phyloP scores from a whole-genome alignment of 2,797 vertebrate genomes.

The Balearica regulorum region DNA sequence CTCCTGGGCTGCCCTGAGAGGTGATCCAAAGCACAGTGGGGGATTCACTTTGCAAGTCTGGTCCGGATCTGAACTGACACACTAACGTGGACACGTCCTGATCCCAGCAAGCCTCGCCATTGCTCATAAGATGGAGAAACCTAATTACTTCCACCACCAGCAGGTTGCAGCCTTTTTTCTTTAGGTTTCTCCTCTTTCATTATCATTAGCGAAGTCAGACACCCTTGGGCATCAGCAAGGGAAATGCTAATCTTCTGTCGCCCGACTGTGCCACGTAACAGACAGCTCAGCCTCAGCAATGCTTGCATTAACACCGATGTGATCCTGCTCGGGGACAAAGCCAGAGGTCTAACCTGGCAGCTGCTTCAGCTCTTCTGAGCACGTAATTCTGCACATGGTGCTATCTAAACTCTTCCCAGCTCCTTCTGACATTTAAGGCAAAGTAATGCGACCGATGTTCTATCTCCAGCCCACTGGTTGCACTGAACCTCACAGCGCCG shows the following conservation, averaged over 20 bases:
- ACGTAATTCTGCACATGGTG: not conserved
- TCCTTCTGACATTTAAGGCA: constrained; percentile 28
- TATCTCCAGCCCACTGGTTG: not conserved
- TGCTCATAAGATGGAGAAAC: not conserved
- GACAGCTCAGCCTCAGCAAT: not conserved
- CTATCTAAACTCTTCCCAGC: not conserved
- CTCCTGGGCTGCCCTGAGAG: not conserved
- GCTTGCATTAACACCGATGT: not conserved
- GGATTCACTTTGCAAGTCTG: not conserved
- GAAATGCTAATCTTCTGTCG: not conserved
- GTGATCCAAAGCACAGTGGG: not conserved
- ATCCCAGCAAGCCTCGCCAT: not conserved
- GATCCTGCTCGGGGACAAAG: not conserved
- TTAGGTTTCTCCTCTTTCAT: not conserved
- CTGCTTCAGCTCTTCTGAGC: constrained; percentile 17
- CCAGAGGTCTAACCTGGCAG: constrained; percentile 32
- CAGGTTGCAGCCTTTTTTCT: not conserved
- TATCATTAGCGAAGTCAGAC: not conserved
- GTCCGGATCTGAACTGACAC: not conserved
- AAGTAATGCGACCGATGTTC: not conserved
- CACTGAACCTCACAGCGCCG: not conserved
- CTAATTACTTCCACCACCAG: not conserved
- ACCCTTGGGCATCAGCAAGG: not conserved
- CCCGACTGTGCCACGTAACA: not conserved
- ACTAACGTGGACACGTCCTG: accelerated